Percentiles rank a stretch among this genome's conserved stretches.
These are phyloP conservation scores for Tipula vernalis DNA, from an alignment of 2,888 invertebrate genomes.

Conservation along the genomic window DNA sequence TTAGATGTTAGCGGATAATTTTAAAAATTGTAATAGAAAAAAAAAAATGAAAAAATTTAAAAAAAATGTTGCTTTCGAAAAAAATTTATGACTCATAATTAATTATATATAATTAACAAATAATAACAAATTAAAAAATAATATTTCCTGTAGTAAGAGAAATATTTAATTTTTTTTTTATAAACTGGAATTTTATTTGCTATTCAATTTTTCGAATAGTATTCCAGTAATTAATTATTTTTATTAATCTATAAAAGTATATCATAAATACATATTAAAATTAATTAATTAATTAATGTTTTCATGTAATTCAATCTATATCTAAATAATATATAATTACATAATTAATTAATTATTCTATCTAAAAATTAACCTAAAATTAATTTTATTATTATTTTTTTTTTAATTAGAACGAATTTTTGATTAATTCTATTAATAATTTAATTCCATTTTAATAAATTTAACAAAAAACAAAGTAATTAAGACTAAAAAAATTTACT, in stretches of 20 bases:
- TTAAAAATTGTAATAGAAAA: neutral
- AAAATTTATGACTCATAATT: neutral
- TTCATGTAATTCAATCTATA: neutral
- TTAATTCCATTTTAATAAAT: neutral
- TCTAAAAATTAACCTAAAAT: neutral
- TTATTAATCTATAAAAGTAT: neutral
- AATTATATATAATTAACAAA: neutral
- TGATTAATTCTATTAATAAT: neutral
- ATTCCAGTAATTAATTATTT: neutral
- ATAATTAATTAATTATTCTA: neutral
- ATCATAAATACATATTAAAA: neutral
- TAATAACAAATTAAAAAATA: neutral
- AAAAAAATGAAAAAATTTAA: neutral
- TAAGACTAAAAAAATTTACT: neutral
- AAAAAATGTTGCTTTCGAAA: neutral
- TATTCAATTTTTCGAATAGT: neutral
- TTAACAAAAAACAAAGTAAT: neutral
- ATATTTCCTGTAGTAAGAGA: neutral
- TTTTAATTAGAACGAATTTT: neutral
- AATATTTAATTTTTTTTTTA: neutral
- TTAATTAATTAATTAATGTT: neutral
- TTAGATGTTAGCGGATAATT: slow-evolving; percentile 20
- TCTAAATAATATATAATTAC: neutral
- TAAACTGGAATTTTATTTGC: neutral
- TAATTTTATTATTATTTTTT: neutral